Conservation (phyloP, 2,888 invertebrate genomes). For the Caenorhabditis panamensis region DNA sequence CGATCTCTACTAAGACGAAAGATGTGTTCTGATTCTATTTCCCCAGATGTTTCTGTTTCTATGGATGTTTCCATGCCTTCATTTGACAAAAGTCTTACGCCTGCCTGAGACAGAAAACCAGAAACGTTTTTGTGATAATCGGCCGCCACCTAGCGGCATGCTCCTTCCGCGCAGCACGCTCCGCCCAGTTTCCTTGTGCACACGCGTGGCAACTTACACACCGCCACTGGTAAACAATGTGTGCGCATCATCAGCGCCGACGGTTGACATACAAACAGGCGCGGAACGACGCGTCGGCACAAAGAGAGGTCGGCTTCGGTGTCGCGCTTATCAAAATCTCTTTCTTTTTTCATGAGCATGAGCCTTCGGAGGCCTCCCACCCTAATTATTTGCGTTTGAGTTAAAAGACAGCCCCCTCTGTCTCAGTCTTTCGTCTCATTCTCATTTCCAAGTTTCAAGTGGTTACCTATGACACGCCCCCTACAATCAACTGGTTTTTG, state of each 20-base stretch:
- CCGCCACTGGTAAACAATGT: slow-evolving; percentile 62
- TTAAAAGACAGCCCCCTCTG: slow-evolving; percentile 46
- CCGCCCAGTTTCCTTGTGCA: slow-evolving; percentile 6
- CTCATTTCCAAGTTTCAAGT: slow-evolving; percentile 57
- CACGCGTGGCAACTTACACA: slow-evolving; percentile 47
- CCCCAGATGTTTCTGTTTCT: not conserved
- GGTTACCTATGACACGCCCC: slow-evolving; percentile 42
- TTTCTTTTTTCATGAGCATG: slow-evolving; percentile 39
- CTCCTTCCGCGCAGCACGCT: slow-evolving; percentile 1
- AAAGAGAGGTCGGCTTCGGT: slow-evolving; percentile 33
- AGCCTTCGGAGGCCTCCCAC: not conserved
- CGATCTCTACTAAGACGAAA: too few species aligned
- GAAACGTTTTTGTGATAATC: slow-evolving; percentile 40
- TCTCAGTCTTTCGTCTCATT: not conserved
- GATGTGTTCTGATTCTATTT: not conserved
- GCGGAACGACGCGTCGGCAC: slow-evolving; percentile 33
- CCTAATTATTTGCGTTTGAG: slow-evolving; percentile 48
- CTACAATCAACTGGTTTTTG: slow-evolving; percentile 43
- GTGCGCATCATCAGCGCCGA: slow-evolving; percentile 51
- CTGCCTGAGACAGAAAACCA: slow-evolving; percentile 41
- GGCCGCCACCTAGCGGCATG: slow-evolving; percentile 13
- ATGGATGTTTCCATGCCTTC: slow-evolving; percentile 18
- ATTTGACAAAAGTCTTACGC: slow-evolving; percentile 51
- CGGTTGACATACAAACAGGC: slow-evolving; percentile 56
- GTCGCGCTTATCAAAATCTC: slow-evolving; percentile 60